Evolutionary conservation across 2,113 vertebrate genomes (phyloP), one percentile per base, ranked within the genome.

Genomic region (Octodon degus): DNA sequence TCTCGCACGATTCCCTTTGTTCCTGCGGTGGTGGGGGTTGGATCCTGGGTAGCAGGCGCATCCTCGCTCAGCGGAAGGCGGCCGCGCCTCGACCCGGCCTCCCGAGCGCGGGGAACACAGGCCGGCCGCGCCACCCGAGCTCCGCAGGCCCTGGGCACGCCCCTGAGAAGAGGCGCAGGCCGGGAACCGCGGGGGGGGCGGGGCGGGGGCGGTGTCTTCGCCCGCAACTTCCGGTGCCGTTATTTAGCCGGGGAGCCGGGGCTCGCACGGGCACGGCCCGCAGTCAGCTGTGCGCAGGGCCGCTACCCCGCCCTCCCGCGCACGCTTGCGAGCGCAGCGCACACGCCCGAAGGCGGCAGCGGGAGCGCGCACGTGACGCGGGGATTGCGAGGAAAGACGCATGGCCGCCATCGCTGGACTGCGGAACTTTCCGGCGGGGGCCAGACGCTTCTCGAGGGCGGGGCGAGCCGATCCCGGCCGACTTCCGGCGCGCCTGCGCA

Each of bases 381-480:
- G 11, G 24, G 5, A 7, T 4, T 8, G 14, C 20, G 5, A 93
- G 86, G 86, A 5, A 25, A 53, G 10, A 0, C 11, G 0, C 47
- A 2, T 7, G 47, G 53, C 62, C 50, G 20, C 85, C 77, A 47
- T 3, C 1, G 0, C 1, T 1, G 11, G 1, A 14, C 62, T 79
- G 37, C 80, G 4, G 58, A 34, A 60, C 30, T 53, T 70, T 24
- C 6, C 12, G 0, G 3, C 7, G 1, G 0, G 0, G 0, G 7
- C 68, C 55, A 58, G 55, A 58, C 40, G 17, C 3, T 24, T 9
- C 1, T 67, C 27, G 86, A 34, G 86, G 92, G 90, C 0, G 4
- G 2, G 37, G 4, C 50, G 3, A 10, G 22, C 47, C 37, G 67
- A 65, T 12, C 20, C 14, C 12, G 34, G 7, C 0, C 62, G 58